Base-by-base conservation (phyloP, 2,888 invertebrate genomes). In the Sminthurides aquaticus region DNA sequence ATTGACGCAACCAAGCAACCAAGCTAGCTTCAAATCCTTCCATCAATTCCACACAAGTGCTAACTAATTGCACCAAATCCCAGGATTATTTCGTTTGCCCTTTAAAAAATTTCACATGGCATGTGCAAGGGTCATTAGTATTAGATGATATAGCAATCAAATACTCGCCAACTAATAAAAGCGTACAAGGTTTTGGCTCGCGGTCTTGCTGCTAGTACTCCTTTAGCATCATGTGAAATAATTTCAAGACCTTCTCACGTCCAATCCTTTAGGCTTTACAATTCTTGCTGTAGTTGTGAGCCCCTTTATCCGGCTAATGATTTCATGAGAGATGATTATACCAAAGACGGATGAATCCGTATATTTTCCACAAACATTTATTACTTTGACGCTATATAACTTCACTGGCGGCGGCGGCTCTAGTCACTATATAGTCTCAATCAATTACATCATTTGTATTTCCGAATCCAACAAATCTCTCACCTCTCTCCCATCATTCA, bases 201-300 rank as follows among this genome's bases (percentile, higher is more conserved):
- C 8, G 5, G 5, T 34, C 8, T 5, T 11, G 15, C 5, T 34
- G 43, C 43, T 11, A 34, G 43, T 15, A 15, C 43, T 15, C 8
- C 43, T 34, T 34, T 34, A 34, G 55, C 22, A 55, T 55, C 25
- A 25, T 55, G 55, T 55, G 55, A 55, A 55, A 55, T 55, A 55
- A 25, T 55, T 55, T 55, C 20, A 26, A 57, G 57, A 57, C 57
- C 57, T 57, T 57, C 57, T 57, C 57, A 57, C 57, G 57, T 57
- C 27, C n/a, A 57, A 22, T 8, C 3, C 20, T 8, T 11, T 20
- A 25, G 25, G 24, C 2, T 24, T 24, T 49, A 24, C 22, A 49
- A 3, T 8, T 43, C 15, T 43, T 43, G 48, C 15, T 8, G 15
- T n/a, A n/a, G n/a, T n/a, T n/a, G n/a, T n/a, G n/a, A n/a, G n/a